Conservation (phyloP, 2,797 vertebrate genomes). For the Cephalopachus bancanus region DNA sequence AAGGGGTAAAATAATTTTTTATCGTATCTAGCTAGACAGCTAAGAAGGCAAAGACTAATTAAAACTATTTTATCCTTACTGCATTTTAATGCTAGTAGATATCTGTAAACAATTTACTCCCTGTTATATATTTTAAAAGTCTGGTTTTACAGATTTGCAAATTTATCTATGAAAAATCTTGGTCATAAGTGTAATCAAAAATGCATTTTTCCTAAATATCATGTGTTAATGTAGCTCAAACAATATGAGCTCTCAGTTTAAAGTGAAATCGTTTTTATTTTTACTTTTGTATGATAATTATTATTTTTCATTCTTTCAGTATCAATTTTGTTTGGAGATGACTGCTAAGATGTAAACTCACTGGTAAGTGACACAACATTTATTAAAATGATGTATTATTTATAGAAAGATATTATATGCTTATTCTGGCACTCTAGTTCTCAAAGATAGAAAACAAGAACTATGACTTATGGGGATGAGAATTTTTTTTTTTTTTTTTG, state of each 20-base stretch:
- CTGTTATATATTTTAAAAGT: background rate
- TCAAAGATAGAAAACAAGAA: background rate
- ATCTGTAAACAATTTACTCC: background rate
- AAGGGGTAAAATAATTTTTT: background rate
- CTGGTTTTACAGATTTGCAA: background rate
- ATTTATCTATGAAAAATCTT: background rate
- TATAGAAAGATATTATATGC: background rate
- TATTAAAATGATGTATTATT: background rate
- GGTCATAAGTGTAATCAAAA: background rate
- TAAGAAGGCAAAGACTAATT: background rate
- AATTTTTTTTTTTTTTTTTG: background rate
- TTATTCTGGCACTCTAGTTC: background rate
- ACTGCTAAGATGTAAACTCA: slow-evolving; percentile 7
- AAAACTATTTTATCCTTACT: background rate
- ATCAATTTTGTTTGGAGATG: background rate
- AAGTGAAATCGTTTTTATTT: background rate
- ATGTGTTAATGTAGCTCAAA: background rate
- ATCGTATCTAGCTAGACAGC: background rate
- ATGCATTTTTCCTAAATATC: background rate
- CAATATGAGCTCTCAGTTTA: background rate
- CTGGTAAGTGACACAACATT: slow-evolving; percentile 71
- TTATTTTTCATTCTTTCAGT: slow-evolving; percentile 59
- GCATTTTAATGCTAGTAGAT: background rate
- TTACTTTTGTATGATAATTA: slow-evolving; percentile 14
- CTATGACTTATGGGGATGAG: rapidly evolving